Evolutionary conservation across 2,888 invertebrate species (phyloP).

Genomic region (Mimumesa dahlbomi): DNA sequence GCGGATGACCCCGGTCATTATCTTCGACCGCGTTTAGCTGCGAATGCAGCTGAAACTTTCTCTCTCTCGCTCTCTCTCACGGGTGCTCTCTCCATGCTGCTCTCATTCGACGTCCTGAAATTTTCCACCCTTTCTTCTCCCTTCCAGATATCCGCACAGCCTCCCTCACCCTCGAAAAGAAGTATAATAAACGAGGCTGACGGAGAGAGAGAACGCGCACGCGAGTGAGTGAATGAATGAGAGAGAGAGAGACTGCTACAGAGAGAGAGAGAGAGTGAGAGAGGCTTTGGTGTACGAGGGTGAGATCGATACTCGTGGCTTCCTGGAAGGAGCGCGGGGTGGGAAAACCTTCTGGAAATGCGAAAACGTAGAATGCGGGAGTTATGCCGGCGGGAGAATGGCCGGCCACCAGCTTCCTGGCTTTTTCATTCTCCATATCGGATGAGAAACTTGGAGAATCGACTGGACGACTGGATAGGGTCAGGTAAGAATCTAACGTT

Average conservation of each 20-base stretch:
- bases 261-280: constrained; percentile 4
- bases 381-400: neutral
- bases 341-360: constrained; percentile 36
- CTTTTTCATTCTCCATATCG: constrained; percentile 2
- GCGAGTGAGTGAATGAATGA: neutral
- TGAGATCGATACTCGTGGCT: constrained; percentile 52
- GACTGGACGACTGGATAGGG: too few relatives aligned
- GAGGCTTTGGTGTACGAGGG: constrained; percentile 44
- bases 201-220: too few relatives aligned
- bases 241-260: constrained; percentile 9
- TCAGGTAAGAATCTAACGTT: too few relatives aligned
- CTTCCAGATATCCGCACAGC: constrained; percentile 17
- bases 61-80: too few relatives aligned
- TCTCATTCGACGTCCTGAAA: constrained; percentile 14
- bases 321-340: constrained; percentile 14
- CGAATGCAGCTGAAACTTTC: constrained; percentile 12
- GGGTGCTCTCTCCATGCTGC: too few relatives aligned
- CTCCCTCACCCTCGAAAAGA: neutral
- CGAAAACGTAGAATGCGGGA: constrained; percentile 25
- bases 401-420: neutral
- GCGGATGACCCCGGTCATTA: constrained; percentile 64
- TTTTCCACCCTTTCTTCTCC: constrained; percentile 21
- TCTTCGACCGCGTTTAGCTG: constrained; percentile 58
- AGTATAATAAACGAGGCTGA: constrained; percentile 44
- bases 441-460: neutral